phyloP scores from a whole-genome alignment of 1,140 invertebrate genomes.

The Acromyrmex echinatior region DNA sequence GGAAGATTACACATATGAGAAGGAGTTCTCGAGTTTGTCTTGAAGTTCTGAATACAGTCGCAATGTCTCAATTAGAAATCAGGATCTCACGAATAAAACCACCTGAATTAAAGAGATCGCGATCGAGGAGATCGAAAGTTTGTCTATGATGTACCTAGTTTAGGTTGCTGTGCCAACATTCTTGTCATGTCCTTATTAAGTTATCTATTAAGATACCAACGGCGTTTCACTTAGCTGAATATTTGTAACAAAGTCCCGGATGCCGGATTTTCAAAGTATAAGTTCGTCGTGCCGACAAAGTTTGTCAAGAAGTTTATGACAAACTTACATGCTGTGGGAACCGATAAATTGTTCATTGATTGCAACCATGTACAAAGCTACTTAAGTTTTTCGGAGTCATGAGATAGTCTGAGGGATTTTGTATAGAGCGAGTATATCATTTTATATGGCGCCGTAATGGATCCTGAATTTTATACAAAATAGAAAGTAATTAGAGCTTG shows the following conservation, averaged over 20 bases:
- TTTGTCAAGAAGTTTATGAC: background rate
- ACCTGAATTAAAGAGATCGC: constrained; percentile 14
- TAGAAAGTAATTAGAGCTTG: constrained; percentile 27
- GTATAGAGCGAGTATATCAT: background rate
- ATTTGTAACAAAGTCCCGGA: constrained; percentile 11
- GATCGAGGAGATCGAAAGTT: background rate
- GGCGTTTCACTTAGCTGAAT: constrained; percentile 1
- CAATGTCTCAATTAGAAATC: constrained; percentile 32
- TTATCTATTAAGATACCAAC: background rate
- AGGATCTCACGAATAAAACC: constrained; percentile 4
- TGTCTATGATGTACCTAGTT: background rate
- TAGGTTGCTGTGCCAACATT: background rate
- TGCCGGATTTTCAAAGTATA: background rate
- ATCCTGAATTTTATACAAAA: constrained; percentile 9
- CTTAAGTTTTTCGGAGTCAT: constrained; percentile 22
- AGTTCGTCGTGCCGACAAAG: background rate
- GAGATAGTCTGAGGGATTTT: background rate
- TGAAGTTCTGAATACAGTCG: background rate
- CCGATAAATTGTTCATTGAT: background rate
- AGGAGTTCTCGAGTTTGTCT: background rate
- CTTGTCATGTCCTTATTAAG: background rate
- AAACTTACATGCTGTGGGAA: background rate
- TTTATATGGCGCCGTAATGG: background rate
- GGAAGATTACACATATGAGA: background rate
- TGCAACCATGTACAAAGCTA: background rate